Conservation (phyloP, 2,113 vertebrate genomes). For the Ptilorrhoa leucosticta region DNA sequence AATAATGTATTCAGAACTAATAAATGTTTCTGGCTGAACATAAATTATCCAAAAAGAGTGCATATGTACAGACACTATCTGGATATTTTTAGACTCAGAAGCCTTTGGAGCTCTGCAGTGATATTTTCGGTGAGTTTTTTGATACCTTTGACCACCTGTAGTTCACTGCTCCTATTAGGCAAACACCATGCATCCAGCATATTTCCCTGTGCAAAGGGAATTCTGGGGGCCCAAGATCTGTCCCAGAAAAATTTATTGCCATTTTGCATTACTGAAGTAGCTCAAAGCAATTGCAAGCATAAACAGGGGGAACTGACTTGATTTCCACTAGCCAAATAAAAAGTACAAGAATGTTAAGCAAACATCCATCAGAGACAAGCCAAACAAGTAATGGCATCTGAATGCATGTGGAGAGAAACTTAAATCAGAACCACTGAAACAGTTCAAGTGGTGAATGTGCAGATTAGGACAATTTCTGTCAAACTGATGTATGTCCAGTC, state of each 20-base stretch:
- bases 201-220: background rate
- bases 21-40: background rate
- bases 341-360: rapidly evolving
- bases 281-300: background rate
- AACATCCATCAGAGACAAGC: background rate
- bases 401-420: background rate
- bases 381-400: background rate
- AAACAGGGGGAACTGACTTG: background rate
- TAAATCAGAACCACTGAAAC: background rate
- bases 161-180: background rate
- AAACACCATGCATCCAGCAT: background rate
- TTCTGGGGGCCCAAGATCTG: background rate
- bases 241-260: background rate
- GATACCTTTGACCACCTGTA: background rate
- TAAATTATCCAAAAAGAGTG: background rate
- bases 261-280: background rate
- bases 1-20: background rate
- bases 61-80: background rate
- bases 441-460: background rate
- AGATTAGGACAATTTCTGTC: background rate
- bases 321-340: background rate
- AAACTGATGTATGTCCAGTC: background rate
- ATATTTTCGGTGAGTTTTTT: background rate
- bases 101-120: background rate
- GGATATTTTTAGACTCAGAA: background rate